Conservation (phyloP, 2,113 vertebrate species). For the Micronycteris hirsuta region DNA sequence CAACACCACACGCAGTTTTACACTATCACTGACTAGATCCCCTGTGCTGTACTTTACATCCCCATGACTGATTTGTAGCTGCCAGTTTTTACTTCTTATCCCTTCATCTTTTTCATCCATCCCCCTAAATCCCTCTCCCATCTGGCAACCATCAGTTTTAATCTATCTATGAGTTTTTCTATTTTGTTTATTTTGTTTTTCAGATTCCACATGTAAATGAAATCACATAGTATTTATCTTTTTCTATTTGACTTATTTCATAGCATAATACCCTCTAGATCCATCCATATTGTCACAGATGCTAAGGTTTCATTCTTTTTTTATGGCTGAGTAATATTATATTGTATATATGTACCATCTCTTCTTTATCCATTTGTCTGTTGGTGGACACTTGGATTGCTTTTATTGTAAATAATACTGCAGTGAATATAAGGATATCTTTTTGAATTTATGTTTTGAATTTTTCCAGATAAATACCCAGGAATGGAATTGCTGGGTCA, state of each 20-base stretch:
- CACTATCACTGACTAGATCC: background rate
- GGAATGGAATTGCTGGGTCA: background rate
- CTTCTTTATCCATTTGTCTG: background rate
- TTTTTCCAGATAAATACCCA: background rate
- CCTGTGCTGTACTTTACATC: background rate
- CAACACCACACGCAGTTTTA: background rate
- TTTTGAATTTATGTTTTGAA: background rate
- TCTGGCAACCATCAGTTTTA: background rate
- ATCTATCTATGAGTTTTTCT: background rate
- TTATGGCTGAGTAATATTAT: background rate
- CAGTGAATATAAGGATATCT: background rate
- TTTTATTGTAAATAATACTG: background rate
- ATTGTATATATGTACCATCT: background rate
- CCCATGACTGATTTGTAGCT: background rate
- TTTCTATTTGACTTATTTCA: background rate
- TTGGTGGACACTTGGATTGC: background rate
- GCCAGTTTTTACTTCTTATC: background rate
- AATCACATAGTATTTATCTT: background rate
- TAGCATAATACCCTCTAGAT: background rate
- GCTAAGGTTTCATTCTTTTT: background rate
- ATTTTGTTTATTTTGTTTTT: background rate
- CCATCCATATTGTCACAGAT: background rate
- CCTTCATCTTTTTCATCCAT: background rate
- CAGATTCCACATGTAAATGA: background rate
- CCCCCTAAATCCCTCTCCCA: background rate